Base-by-base conservation (phyloP, 2,888 invertebrate genomes). In the Anagyrus pseudococci region DNA sequence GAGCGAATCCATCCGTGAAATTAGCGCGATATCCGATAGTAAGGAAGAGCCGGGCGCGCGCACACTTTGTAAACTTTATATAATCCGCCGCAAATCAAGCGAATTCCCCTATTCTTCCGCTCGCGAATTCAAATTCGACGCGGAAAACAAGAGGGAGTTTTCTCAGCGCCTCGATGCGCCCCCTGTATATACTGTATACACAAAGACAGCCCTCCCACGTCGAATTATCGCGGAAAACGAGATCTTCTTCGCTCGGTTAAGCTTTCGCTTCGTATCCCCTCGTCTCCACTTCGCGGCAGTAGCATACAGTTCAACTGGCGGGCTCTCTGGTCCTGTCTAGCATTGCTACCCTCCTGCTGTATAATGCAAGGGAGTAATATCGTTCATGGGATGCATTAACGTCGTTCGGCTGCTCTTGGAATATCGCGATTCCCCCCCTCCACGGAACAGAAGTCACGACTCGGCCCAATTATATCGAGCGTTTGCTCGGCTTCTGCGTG, bases 141-240 rank as follows among this genome's bases (percentile, higher is more conserved):
- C 58, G 57, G 58, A 58, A 55, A 55, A 54, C 43, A 22, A 46
- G 43, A n/a, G n/a, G n/a, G n/a, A n/a, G n/a, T n/a, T n/a, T n/a
- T n/a, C n/a, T n/a, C n/a, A n/a, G n/a, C n/a, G n/a, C n/a, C n/a
- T n/a, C n/a, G n/a, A 7, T 25, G 20, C 41, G 17, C 20, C 20
- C 29, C 10, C 46, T 19, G 2, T 3, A 2, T 17, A 40, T 22
- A 15, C 4, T 7, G 50, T 3, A 15, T 13, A 25, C 2, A 4
- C 37, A 37, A 37, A 25, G 43, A 22, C 41, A 19, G 15, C 26
- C 43, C 15, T n/a, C 17, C 47, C 57, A 41, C 25, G 53, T 29
- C 53, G 50, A 62, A 58, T 62, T 46, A 40, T 50, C 63, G 17
- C 46, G 17, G 44, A 20, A 55, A 58, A 58, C 58, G 55, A 55